Conservation (phyloP, 2,797 vertebrate genomes). For the Capromys pilorides region DNA sequence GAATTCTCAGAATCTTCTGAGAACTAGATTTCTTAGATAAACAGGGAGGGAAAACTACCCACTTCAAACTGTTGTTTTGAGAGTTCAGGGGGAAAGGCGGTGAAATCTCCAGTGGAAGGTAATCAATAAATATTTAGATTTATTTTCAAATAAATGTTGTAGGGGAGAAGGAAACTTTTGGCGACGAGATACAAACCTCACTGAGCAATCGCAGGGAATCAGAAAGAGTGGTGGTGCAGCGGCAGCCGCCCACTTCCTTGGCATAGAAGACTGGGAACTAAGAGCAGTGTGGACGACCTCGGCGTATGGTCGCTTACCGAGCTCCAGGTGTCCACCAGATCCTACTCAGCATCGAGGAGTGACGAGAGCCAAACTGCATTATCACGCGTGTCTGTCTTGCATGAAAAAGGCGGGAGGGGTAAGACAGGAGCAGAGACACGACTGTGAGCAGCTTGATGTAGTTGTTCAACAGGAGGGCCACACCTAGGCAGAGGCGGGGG, state of each 20-base stretch:
- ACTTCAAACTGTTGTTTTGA: background rate
- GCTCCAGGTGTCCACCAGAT: no score
- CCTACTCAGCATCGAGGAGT: no score
- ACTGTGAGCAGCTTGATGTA: background rate
- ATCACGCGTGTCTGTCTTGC: background rate
- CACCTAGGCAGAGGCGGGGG: background rate
- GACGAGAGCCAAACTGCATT: no score
- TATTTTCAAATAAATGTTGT: background rate
- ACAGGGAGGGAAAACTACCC: background rate
- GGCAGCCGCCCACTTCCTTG: background rate
- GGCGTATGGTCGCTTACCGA: no score
- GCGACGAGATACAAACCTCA: background rate
- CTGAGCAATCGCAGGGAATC: background rate
- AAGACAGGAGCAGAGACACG: background rate
- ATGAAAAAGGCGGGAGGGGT: background rate
- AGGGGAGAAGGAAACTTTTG: background rate
- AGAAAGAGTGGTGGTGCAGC: background rate
- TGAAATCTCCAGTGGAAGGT: background rate
- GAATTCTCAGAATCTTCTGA: background rate
- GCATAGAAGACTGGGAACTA: background rate
- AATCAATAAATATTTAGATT: background rate
- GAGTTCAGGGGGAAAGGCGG: background rate
- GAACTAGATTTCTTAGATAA: background rate
- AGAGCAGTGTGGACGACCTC: background rate
- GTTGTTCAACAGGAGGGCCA: background rate